phyloP scores from a whole-genome alignment of 2,113 vertebrate genomes.

The Fulica atra region DNA sequence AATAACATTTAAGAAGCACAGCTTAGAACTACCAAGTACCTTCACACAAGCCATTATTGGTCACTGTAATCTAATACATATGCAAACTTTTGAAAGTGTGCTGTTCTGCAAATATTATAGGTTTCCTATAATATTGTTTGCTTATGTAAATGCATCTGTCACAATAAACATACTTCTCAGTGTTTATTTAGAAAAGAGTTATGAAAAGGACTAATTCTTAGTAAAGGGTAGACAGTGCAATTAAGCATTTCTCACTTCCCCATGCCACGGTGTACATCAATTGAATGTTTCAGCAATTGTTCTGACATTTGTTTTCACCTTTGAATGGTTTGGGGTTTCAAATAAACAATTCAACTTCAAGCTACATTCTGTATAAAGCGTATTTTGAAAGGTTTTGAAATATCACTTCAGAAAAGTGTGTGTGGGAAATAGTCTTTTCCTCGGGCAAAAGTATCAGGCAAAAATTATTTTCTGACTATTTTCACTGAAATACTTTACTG shows the following conservation, averaged over 20 bases:
- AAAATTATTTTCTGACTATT: neutral
- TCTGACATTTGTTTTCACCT: neutral
- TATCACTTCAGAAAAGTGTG: neutral
- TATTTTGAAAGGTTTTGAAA: neutral
- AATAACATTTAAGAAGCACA: neutral
- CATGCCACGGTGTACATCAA: neutral
- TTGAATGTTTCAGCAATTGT: neutral
- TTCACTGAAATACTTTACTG: neutral
- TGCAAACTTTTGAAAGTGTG: neutral
- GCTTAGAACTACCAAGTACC: neutral
- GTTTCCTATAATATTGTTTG: neutral
- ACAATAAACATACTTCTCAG: neutral
- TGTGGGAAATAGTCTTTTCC: neutral
- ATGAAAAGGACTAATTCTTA: neutral
- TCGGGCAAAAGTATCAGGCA: neutral
- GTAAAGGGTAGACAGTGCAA: neutral
- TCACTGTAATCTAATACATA: neutral
- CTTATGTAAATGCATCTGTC: neutral
- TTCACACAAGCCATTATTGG: neutral
- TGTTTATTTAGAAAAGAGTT: neutral
- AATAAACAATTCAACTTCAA: neutral
- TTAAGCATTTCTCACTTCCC: neutral
- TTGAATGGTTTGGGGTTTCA: neutral
- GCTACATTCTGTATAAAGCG: neutral
- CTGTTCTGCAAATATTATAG: neutral